A percentile compares a stretch with the other conserved stretches of the same genome.
These are phyloP conservation scores for Oligia latruncula DNA, from an alignment of 2,888 invertebrate species.

Conservation along the genomic window DNA sequence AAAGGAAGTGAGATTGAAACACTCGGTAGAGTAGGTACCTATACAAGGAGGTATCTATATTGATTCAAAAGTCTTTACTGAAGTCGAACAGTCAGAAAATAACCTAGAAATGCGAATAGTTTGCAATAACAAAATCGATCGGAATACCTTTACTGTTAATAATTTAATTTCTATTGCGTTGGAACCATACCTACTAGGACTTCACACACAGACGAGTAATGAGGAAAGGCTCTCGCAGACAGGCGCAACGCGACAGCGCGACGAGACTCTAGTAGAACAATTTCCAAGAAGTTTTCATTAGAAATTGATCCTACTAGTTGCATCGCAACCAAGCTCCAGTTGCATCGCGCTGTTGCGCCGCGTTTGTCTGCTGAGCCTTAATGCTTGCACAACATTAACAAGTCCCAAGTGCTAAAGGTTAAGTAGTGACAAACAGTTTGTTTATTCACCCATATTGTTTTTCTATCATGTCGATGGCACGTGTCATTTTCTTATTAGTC, in stretches of 20 bases:
- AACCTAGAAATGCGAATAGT: neutral
- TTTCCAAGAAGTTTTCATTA: too few relatives aligned
- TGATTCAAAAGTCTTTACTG: conserved; percentile 9
- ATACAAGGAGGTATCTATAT: neutral
- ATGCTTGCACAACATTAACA: neutral
- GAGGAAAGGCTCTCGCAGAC: too few relatives aligned
- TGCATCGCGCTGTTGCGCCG: too few relatives aligned
- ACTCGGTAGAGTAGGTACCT: neutral
- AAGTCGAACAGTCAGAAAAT: too few relatives aligned
- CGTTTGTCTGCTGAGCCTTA: neutral
- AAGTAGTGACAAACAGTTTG: neutral
- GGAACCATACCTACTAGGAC: neutral
- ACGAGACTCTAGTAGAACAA: too few relatives aligned
- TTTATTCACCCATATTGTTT: neutral
- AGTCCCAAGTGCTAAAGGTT: conserved; percentile 5
- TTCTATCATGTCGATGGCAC: neutral
- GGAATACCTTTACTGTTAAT: neutral
- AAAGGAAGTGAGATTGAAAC: neutral
- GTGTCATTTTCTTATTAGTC: neutral
- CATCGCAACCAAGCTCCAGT: too few relatives aligned
- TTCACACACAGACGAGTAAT: neutral
- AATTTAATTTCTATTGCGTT: neutral
- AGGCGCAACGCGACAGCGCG: too few relatives aligned
- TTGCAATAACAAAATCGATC: neutral
- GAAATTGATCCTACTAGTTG: too few relatives aligned